Evolutionary conservation across 2,888 invertebrate genomes (phyloP).

Genomic region (Polymixis flavicincta): DNA sequence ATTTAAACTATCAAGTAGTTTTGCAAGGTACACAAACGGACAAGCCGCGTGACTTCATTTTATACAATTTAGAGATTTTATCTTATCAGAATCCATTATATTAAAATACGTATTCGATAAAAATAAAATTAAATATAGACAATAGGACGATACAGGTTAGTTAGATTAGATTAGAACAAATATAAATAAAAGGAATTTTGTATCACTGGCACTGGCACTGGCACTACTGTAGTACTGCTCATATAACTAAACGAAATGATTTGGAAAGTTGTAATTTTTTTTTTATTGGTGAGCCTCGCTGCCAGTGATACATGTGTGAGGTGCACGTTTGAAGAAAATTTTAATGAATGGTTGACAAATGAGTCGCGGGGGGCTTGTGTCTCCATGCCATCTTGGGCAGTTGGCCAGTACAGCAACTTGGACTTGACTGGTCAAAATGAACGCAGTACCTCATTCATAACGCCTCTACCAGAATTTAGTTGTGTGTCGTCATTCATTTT

Average conservation of each 20-base stretch:
- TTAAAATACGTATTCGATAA: constrained; percentile 52
- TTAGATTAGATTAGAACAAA: constrained; percentile 29
- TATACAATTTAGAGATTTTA: constrained; percentile 10
- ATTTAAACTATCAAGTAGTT: background rate
- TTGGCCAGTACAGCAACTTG: constrained; percentile 44
- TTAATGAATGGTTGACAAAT: constrained; percentile 68
- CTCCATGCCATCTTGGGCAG: constrained; percentile 60
- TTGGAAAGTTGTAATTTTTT: constrained; percentile 49
- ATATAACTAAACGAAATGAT: constrained; percentile 51
- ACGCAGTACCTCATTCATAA: constrained; percentile 68
- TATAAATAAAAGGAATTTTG: constrained; percentile 59
- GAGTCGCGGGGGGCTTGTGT: constrained; percentile 59
- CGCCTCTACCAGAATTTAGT: constrained; percentile 41
- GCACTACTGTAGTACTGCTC: constrained; percentile 32
- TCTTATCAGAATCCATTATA: constrained; percentile 30
- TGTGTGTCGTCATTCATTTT: constrained; percentile 27
- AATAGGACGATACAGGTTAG: background rate
- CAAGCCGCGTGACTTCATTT: background rate
- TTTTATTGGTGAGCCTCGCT: constrained; percentile 57
- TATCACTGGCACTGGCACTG: constrained; percentile 37
- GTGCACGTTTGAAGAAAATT: constrained; percentile 70
- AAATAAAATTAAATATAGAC: constrained; percentile 12
- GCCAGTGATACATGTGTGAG: constrained; percentile 70
- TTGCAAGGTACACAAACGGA: no score
- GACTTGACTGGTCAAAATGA: constrained; percentile 54